phyloP scores from a whole-genome alignment of 2,888 invertebrate genomes.

The Suillia variegata region DNA sequence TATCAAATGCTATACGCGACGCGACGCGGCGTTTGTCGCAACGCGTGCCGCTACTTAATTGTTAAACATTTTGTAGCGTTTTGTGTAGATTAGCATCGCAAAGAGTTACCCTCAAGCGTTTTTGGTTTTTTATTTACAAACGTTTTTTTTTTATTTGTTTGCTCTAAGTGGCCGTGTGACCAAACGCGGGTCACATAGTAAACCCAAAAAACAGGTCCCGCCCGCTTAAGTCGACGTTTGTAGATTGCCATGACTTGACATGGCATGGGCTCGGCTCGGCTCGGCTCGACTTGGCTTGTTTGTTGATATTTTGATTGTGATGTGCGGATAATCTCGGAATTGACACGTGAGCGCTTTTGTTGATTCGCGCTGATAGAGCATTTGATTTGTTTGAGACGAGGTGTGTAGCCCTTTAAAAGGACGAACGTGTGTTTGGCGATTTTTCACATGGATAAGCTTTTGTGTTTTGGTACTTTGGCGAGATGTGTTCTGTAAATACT shows the following conservation, averaged over 20 bases:
- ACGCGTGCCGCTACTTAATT: slow-evolving; percentile 60
- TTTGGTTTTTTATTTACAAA: too few species aligned
- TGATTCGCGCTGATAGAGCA: slow-evolving; percentile 16
- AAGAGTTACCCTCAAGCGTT: slow-evolving; percentile 30
- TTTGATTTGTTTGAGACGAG: slow-evolving; percentile 41
- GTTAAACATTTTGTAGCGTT: slow-evolving; percentile 60
- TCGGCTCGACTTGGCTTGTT: too few species aligned
- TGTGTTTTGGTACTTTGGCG: too few species aligned
- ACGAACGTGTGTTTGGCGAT: slow-evolving; percentile 44
- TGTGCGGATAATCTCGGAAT: slow-evolving; percentile 48
- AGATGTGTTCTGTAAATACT: too few species aligned
- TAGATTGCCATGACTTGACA: neutral
- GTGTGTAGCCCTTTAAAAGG: slow-evolving; percentile 45
- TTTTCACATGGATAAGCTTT: slow-evolving; percentile 49
- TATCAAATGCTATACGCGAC: neutral
- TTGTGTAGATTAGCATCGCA: slow-evolving; percentile 56
- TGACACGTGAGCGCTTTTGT: slow-evolving; percentile 45
- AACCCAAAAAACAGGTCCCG: slow-evolving; percentile 27
- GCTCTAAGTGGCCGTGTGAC: slow-evolving; percentile 27
- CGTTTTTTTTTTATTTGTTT: too few species aligned
- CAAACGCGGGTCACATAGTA: slow-evolving; percentile 16
- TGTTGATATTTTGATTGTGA: slow-evolving; percentile 52
- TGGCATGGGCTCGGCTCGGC: too few species aligned
- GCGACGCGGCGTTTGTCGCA: slow-evolving; percentile 33
- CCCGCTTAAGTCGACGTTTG: neutral